Evolutionary conservation across 2,113 vertebrate genomes (phyloP), one percentile per base, ranked within the genome.

Genomic region (Lagopus muta): DNA sequence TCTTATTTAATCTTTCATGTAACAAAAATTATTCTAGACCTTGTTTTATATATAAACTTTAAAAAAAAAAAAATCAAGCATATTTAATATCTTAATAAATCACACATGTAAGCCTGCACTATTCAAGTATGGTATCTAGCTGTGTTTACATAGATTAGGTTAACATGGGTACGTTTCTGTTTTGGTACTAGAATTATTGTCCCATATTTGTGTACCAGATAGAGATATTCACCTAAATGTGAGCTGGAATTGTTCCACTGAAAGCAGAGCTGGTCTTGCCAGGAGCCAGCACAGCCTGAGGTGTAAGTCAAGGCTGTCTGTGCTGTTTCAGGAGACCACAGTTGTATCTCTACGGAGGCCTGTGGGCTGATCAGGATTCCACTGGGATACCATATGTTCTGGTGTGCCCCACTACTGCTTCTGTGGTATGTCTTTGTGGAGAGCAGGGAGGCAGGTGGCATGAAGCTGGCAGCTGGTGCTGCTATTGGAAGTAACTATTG

Each of bases 401-500:
- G 34, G 79, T 88, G 52, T 77, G 75, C 38, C 57, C 34, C 52
- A 60, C 25, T 4, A 93, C 88, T 93, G 73, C 76, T 36, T 94
- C 89, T 57, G 75, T 0, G 7, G 72, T 72, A 14, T 67, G 93
- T 54, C 86, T 94, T 87, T 93, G 75, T 92, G 64, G 50, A 88
- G 76, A 55, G 42, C 71, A 73, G 74, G 70, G 42, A 61, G 79
- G 87, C 92, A 94, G 92, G 89, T 94, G 94, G 64, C 55, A 21
- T 89, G 47, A 71, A 76, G 81, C 58, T 86, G 89, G 82, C 95
- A 93, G 79, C 84, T 95, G 95, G 84, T 82, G 71, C 85, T 93
- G 76, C 89, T 78, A 48, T 91, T 85, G 92, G 64, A 91, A 91
- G 87, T 75, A 90, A 86, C 94, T 89, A 82, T 34, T 88, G 76